Evolutionary conservation across 2,797 vertebrate genomes (phyloP), one percentile per base, ranked within the genome.

Genomic region (Cyprinodon diabolis): DNA sequence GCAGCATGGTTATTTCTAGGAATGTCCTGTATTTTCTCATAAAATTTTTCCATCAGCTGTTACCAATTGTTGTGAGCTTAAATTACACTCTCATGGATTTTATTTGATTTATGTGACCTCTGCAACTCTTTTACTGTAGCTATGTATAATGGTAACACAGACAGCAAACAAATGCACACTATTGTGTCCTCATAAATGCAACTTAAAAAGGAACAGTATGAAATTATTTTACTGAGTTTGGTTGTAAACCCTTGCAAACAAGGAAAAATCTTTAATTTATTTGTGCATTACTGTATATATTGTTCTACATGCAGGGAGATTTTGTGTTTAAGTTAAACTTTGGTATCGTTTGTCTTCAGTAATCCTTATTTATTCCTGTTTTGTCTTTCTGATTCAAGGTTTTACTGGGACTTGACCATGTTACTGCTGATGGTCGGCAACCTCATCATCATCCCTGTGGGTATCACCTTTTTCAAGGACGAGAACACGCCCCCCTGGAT

Each of bases 391-490:
- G 23, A 78, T 14, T 76, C 40, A 88, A 99, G 97, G 95, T 99
- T 99, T 96, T 99, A 99, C 76, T 99, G 98, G 98, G 98, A 99
- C 93, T 94, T 99, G 92, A 98, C 97, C 83, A 99, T 99, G 98
- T 94, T 99, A 89, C 94, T 99, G 74, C 94, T 99, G 89, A 99
- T 99, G 98, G 98, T 99, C 81, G 98, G 97, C 66, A 99, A 99
- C 93, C 95, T 99, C 87, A 99, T 99, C 94, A 98, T 99, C 92
- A 99, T 99, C 82, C 97, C 98, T 0, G 98, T 99, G 84, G 98
- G 98, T 92, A 99, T 99, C 95, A 99, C 98, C 2, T 99, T 99
- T 94, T 99, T 99, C 95, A 99, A 99, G 87, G 98, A 99, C 0
- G 98, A 99, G 89, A 97, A 99, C 92, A 99, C 98, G 1, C 98